These are phyloP conservation scores for Columba livia DNA, from an alignment of 2,113 vertebrate genomes.

Conservation along the genomic window DNA sequence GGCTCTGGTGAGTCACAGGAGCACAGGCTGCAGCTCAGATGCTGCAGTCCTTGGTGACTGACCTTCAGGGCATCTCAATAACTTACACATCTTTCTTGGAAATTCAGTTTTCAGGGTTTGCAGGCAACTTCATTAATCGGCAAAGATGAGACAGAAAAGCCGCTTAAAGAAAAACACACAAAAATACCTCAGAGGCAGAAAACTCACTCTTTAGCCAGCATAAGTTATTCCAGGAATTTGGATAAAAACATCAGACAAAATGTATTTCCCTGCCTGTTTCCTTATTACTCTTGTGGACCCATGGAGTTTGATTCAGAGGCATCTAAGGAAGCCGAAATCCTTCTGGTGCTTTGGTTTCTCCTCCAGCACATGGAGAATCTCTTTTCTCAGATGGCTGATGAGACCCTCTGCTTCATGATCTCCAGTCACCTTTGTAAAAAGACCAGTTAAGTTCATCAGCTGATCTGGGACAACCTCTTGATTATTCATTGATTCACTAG, in stretches of 20 bases:
- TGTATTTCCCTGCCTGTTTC: not conserved
- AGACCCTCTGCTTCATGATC: not conserved
- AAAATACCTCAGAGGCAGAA: not conserved
- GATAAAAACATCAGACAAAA: not conserved
- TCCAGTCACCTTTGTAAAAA: not conserved
- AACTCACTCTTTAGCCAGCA: not conserved
- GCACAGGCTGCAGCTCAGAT: not conserved
- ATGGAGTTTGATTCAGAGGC: not conserved
- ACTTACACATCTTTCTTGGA: not conserved
- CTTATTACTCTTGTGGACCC: not conserved
- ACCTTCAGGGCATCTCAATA: not conserved
- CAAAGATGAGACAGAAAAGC: not conserved
- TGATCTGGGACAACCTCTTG: not conserved
- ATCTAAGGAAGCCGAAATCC: not conserved
- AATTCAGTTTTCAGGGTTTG: not conserved
- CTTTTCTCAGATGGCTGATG: not conserved
- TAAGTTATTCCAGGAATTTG: not conserved
- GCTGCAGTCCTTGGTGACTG: not conserved
- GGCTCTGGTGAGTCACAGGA: not conserved
- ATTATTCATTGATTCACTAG: not conserved
- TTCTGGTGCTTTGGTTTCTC: not conserved
- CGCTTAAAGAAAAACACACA: not conserved
- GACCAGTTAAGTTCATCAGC: not conserved
- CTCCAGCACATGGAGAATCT: not conserved
- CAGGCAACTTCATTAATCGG: not conserved